A percentile compares a stretch with the other conserved stretches of the same genome.
These are phyloP conservation scores for Drosophila kanapiae DNA, from an alignment of 1,140 invertebrate genomes.

Conservation along the genomic window DNA sequence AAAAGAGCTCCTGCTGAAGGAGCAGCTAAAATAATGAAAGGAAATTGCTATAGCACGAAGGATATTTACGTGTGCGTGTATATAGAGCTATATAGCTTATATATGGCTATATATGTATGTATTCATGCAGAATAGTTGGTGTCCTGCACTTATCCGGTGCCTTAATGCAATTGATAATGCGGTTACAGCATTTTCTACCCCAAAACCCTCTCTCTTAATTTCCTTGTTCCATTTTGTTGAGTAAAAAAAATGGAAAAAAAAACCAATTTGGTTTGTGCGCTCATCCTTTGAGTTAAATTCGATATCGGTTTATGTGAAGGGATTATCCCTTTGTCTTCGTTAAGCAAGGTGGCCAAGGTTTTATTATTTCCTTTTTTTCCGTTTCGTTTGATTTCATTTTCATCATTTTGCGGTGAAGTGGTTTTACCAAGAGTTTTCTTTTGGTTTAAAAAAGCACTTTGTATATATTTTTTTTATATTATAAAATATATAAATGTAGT, in stretches of 20 bases:
- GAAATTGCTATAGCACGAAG: constrained; percentile 45
- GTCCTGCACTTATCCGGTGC: constrained; percentile 35
- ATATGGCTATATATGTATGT: neutral
- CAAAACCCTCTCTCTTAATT: neutral
- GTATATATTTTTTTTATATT: too few species aligned
- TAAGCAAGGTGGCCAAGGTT: constrained; percentile 2
- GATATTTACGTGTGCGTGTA: constrained; percentile 51
- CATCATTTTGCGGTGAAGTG: neutral
- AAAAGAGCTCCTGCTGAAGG: constrained; percentile 22
- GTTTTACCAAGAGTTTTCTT: neutral
- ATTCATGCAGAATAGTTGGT: constrained; percentile 1
- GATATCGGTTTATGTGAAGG: constrained; percentile 24
- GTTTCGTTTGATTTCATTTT: neutral
- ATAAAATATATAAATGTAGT: too few species aligned
- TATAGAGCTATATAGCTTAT: neutral
- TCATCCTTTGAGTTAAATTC: constrained; percentile 34
- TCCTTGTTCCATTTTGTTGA: constrained; percentile 1
- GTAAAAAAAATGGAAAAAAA: neutral
- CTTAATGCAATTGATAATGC: constrained; percentile 51
- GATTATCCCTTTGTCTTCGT: constrained; percentile 36
- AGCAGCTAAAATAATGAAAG: constrained; percentile 27
- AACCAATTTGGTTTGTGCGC: constrained; percentile 32
- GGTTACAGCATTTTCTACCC: constrained; percentile 28
- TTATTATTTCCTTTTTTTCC: neutral
- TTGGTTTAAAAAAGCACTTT: neutral